These are phyloP conservation scores for Megalurothrips usitatus DNA, from an alignment of 2,888 invertebrate genomes.

Conservation along the genomic window DNA sequence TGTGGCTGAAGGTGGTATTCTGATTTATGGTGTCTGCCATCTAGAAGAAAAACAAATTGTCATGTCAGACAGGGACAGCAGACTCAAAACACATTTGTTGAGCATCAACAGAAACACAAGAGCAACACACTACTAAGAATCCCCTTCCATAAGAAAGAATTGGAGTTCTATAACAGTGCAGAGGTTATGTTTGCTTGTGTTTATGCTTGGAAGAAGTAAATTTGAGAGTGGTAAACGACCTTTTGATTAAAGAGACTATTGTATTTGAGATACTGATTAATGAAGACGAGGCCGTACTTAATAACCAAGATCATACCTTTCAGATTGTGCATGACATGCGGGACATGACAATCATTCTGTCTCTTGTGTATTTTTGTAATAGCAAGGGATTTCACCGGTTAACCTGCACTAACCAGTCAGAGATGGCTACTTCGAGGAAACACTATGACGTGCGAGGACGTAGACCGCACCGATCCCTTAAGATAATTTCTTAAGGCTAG, in stretches of 20 bases:
- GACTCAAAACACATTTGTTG: no score
- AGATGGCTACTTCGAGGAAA: not conserved
- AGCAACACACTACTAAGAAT: no score
- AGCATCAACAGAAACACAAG: no score
- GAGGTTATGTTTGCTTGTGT: not conserved
- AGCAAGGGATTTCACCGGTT: not conserved
- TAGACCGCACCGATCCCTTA: not conserved
- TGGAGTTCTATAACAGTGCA: not conserved
- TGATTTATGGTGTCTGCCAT: no score
- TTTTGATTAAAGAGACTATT: not conserved
- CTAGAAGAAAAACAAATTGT: no score
- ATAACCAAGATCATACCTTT: not conserved
- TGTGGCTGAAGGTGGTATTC: no score
- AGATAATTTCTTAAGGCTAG: not conserved
- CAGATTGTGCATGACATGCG: not conserved
- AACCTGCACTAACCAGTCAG: not conserved
- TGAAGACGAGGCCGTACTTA: not conserved
- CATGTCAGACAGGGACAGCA: no score
- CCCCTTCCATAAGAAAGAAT: not conserved
- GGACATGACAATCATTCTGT: not conserved
- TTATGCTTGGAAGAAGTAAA: not conserved
- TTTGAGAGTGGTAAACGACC: not conserved
- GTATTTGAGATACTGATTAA: not conserved
- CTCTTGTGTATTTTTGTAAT: not conserved
- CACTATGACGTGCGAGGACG: not conserved